Conservation (phyloP, 2,113 vertebrate species). For the Pithys albifrons region DNA sequence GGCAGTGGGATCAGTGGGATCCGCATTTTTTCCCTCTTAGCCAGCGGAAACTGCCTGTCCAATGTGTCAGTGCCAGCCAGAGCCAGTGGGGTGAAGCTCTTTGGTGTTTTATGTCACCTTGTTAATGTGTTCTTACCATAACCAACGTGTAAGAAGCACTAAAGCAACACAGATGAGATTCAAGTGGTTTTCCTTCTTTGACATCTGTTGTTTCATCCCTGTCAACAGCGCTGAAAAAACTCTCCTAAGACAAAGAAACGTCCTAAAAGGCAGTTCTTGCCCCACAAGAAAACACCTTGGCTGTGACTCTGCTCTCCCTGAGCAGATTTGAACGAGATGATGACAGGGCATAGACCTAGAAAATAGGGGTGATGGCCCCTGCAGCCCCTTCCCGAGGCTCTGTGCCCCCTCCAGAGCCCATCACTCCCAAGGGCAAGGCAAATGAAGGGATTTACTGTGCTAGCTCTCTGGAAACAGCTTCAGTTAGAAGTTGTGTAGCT, state of each 20-base stretch:
- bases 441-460: rapidly evolving
- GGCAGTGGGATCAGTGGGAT: not conserved
- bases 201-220: not conserved
- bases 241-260: not conserved
- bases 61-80: rapidly evolving
- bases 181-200: not conserved
- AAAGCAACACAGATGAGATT: not conserved
- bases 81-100: not conserved
- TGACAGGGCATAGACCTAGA: not conserved
- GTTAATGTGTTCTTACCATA: not conserved
- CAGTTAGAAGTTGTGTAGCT: not conserved
- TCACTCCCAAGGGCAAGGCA: rapidly evolving
- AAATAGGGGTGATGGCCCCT: not conserved
- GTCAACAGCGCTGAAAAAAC: not conserved
- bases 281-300: not conserved
- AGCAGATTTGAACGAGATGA: not conserved
- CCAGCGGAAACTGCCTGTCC: not conserved
- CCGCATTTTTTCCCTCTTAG: not conserved
- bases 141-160: not conserved
- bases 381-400: not conserved
- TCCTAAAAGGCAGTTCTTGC: not conserved
- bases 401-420: not conserved
- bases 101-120: not conserved
- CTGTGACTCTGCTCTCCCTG: not conserved
- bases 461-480: not conserved